These are phyloP conservation scores for Perodicticus potto DNA, from an alignment of 2,797 vertebrate species.

Conservation along the genomic window DNA sequence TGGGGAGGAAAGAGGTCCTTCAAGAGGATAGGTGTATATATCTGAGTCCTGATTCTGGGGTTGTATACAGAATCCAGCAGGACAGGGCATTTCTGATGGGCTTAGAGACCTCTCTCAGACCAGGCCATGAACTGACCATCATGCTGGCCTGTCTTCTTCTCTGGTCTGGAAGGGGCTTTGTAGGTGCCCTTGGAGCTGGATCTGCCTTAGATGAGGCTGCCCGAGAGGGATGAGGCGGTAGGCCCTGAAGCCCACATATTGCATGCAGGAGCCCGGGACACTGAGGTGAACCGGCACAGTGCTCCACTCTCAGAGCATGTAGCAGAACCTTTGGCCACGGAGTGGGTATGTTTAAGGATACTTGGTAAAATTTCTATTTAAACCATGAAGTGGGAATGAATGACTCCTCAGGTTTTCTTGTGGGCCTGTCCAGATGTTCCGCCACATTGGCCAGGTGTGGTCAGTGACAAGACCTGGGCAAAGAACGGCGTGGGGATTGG, in stretches of 20 bases:
- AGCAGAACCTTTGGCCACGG: neutral
- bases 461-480: neutral
- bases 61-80: neutral
- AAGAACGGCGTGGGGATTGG: rapidly evolving
- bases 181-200: neutral
- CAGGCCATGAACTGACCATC: rapidly evolving
- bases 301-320: rapidly evolving
- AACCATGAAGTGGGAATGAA: rapidly evolving
- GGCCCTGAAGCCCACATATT: neutral
- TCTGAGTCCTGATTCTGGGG: neutral
- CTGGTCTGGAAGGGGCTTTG: rapidly evolving
- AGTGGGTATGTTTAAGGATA: neutral
- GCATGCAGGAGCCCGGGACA: neutral
- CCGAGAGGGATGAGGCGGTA: neutral
- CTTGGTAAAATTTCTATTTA: neutral
- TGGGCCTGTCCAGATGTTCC: neutral
- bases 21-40: neutral
- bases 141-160: neutral
- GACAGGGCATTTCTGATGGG: neutral
- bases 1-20: too few relatives aligned
- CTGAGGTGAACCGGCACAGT: neutral
- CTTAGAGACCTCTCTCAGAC: rapidly evolving
- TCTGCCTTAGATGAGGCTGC: neutral
- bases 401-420: neutral
- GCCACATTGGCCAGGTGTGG: neutral